Conservation (phyloP, 2,888 invertebrate genomes). For the Tolmerus cingulatus region DNA sequence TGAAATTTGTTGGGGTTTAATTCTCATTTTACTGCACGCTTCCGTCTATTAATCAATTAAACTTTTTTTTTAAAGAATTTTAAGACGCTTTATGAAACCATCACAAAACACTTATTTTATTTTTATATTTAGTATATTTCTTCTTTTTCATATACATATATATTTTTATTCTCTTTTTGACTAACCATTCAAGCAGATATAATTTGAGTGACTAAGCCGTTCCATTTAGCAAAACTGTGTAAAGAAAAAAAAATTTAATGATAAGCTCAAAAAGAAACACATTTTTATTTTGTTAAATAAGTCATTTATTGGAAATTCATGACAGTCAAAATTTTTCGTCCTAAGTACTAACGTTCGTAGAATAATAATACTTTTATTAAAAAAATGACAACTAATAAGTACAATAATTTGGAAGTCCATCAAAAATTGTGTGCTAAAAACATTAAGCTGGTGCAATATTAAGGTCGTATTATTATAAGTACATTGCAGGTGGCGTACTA, state of each 20-base stretch:
- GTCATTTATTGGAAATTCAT: constrained; percentile 10
- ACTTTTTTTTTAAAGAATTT: too few relatives aligned
- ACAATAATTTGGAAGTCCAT: background rate
- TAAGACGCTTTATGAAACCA: too few relatives aligned
- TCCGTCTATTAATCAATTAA: too few relatives aligned
- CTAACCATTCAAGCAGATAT: background rate
- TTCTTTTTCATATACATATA: background rate
- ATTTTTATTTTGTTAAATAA: background rate
- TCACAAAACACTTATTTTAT: too few relatives aligned
- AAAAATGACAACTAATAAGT: background rate
- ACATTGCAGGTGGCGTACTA: background rate
- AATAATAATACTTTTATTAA: constrained; percentile 14
- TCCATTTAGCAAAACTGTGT: background rate
- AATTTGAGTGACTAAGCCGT: too few relatives aligned
- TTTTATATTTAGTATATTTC: background rate
- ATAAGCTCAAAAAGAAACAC: background rate
- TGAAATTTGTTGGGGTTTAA: too few relatives aligned
- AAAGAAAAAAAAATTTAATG: background rate
- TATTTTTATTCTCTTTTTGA: background rate
- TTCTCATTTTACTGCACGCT: too few relatives aligned
- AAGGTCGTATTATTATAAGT: background rate
- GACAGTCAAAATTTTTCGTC: background rate
- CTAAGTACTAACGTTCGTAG: constrained; percentile 19
- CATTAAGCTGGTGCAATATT: constrained; percentile 12
- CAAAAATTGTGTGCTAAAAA: constrained; percentile 6